These are phyloP conservation scores for Chrysotoxum bicinctum DNA, from an alignment of 2,888 invertebrate genomes.

Conservation along the genomic window DNA sequence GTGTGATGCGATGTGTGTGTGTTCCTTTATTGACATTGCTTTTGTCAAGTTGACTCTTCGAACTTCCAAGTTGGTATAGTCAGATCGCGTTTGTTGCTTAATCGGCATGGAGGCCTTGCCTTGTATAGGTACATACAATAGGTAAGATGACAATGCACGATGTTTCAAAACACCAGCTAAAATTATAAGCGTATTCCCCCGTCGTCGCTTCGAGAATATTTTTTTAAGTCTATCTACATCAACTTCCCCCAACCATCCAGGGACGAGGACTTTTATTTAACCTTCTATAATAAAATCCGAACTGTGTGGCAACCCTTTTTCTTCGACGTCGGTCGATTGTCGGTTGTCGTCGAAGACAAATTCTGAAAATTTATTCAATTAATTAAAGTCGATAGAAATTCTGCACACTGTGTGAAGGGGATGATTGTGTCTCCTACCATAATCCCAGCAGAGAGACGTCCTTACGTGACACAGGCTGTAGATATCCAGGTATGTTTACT, in stretches of 20 bases:
- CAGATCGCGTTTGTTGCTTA: slow-evolving; percentile 50
- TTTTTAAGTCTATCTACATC: slow-evolving; percentile 5
- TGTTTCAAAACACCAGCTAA: slow-evolving; percentile 59
- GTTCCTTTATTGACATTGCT: slow-evolving; percentile 68
- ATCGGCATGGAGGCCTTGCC: slow-evolving; percentile 46
- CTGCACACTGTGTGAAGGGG: slow-evolving; percentile 56
- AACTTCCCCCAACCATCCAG: background rate
- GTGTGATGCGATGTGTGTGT: background rate
- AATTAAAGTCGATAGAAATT: slow-evolving; percentile 73
- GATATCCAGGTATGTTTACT: background rate
- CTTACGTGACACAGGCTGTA: slow-evolving; percentile 55
- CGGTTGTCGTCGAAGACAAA: slow-evolving; percentile 61
- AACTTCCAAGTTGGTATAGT: slow-evolving; percentile 41
- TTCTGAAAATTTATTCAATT: slow-evolving; percentile 73
- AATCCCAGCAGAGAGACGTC: slow-evolving; percentile 27
- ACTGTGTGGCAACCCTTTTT: slow-evolving; percentile 55
- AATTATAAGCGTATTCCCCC: slow-evolving; percentile 62
- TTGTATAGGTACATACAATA: background rate
- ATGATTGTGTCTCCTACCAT: slow-evolving; percentile 56
- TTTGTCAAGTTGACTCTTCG: slow-evolving; percentile 57
- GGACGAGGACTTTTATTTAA: slow-evolving; percentile 62
- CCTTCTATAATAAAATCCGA: slow-evolving; percentile 64
- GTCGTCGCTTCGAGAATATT: slow-evolving; percentile 36
- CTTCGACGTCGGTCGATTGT: slow-evolving; percentile 23
- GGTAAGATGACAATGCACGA: slow-evolving; percentile 4